These are phyloP conservation scores for Pristionchus pacificus DNA, from an alignment of 1,140 invertebrate species.

Conservation along the genomic window DNA sequence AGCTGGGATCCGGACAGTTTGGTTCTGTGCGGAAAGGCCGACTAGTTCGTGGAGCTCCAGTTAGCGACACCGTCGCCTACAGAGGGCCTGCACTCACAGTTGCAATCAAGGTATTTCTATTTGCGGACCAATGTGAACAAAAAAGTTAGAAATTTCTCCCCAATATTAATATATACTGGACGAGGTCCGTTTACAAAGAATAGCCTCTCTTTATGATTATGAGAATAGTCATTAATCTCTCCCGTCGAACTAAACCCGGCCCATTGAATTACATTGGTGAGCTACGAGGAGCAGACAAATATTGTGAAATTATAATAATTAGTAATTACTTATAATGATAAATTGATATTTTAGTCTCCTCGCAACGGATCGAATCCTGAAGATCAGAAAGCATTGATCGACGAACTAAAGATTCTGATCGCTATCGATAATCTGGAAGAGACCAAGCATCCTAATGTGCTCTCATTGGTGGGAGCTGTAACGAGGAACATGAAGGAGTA, in stretches of 20 bases:
- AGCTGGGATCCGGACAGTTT: conserved; percentile 18
- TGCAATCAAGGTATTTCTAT: conserved; percentile 16
- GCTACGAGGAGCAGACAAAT: too few relatives aligned
- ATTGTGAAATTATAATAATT: too few relatives aligned
- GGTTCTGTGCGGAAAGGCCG: conserved; percentile 3
- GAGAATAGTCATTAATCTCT: too few relatives aligned
- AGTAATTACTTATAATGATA: too few relatives aligned
- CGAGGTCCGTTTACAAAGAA: too few relatives aligned
- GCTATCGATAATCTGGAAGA: conserved; percentile 14
- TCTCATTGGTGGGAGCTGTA: conserved; percentile 23
- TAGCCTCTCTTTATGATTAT: too few relatives aligned
- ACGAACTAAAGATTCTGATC: conserved; percentile 28
- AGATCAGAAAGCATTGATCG: conserved; percentile 20
- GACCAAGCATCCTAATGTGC: conserved; percentile 18
- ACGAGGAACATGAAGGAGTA: conserved; percentile 28
- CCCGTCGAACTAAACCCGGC: too few relatives aligned
- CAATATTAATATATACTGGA: too few relatives aligned
- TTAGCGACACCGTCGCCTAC: background rate
- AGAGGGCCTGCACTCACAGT: background rate
- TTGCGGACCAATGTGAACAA: too few relatives aligned
- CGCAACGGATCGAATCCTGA: conserved; percentile 9
- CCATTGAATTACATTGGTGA: too few relatives aligned
- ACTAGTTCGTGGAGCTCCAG: background rate
- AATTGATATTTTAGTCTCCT: conserved; percentile 5
- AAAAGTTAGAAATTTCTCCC: too few relatives aligned